Base-by-base conservation (phyloP, 2,113 vertebrate species). In the Tachysurus vachellii region DNA sequence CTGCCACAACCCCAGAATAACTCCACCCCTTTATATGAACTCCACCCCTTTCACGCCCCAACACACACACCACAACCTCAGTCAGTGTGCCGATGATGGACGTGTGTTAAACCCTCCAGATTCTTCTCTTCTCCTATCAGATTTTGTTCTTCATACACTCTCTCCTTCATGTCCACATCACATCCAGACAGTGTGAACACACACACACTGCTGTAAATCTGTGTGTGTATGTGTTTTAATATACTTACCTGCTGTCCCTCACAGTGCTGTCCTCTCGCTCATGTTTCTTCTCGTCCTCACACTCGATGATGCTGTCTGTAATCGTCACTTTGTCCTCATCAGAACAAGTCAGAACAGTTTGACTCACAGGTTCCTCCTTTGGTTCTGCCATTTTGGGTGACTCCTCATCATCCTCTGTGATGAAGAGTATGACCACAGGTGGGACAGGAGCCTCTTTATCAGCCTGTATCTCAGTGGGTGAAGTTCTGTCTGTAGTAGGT, bases 341-440 rank as follows among this genome's bases (percentile, higher is more conserved):
- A 28, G 47, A 62, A n/a, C 64, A 11, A 64, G 70, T 70, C 47
- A 54, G 82, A 21, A 23, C 82, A 31, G 64, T 70, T 11, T 83
- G 42, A 70, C 62, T 53, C 26, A 13, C 16, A 14, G 62, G 62
- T 31, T 83, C 62, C n/a, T 83, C 26, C 14, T 50, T 13, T 8
- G 17, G 47, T 83, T 66, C 75, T 14, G 3, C 2, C 5, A 53
- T 11, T 53, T n/a, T 13, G 7, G 26, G 26, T 28, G 75, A 17
- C 75, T 79, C 47, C 82, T 73, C 83, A 17, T 62, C 28, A 16
- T 73, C 66, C 53, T 84, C 83, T 36, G n/a, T 84, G 66, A 84
- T 84, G 50, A 84, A 84, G 83, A 73, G 83, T 3, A 31, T 26
- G 66, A 42, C 12, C 3, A 7, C n/a, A 53, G n/a, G 42, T 2